Base-by-base conservation (phyloP, 2,888 invertebrate genomes). In the Callinectes sapidus region DNA sequence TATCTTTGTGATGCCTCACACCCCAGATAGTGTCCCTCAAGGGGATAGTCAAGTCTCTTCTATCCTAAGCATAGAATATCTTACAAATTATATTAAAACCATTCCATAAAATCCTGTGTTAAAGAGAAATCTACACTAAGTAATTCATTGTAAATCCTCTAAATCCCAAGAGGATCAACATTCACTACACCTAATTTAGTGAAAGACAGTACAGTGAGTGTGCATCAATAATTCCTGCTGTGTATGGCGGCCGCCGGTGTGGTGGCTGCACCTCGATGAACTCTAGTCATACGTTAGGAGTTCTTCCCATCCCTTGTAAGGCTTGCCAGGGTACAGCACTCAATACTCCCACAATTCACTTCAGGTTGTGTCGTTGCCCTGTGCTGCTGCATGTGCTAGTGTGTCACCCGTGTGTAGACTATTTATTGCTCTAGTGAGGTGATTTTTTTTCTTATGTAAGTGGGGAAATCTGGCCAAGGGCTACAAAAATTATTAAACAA, bases 221-320 rank as follows among this genome's bases (percentile, higher is more conserved):
- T 28, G 71, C 28, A 6, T 61, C 18, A 18, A 23, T 61, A 23
- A 61, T 61, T 18, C 61, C 61, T 2, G 61, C 23, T 2, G 61
- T 61, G 71, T 71, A n/a, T 16, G 5, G 35, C 61, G 18, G 35
- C 35, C 2, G 32, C 81, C 32, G 16, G 35, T 5, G 18, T 81
- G 13, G 32, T 3, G 35, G 35, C 35, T 32, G 35, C 14, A 35
- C 71, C 42, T 66, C n/a, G 6, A n/a, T 71, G 90, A 90, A 90
- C 90, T 90, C 90, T 90, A 90, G 87, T 87, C 91, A 91, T 91
- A 91, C 61, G 2, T 39, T 90, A 86, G 32, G 87, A 91, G 87
- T 91, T 91, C 91, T 61, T 61, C 81, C 89, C 81, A 28, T 71
- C 71, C 71, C 28, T 5, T 10, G 13, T 35, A 32, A 81, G 81